A percentile compares a stretch with the other conserved stretches of the same genome.
Conservation (phyloP, 2,113 vertebrate species). For the Paradisaea rubra region DNA sequence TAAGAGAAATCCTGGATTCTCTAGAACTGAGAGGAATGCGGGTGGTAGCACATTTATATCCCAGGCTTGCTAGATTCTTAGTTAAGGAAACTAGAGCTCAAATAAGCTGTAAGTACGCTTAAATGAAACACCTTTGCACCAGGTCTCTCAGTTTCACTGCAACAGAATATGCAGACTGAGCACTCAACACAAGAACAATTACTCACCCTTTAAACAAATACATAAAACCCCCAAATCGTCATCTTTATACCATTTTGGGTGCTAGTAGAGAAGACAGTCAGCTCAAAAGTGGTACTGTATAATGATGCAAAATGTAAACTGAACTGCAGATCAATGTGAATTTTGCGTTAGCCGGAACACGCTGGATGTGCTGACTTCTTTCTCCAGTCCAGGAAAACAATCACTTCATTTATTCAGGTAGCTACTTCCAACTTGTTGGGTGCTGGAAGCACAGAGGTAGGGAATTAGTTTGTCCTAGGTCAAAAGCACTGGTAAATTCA, state of each 20-base stretch:
- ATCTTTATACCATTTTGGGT: not conserved
- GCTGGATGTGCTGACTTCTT: not conserved
- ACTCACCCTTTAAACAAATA: not conserved
- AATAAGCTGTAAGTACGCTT: not conserved
- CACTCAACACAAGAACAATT: not conserved
- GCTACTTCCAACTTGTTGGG: not conserved
- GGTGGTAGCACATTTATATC: not conserved
- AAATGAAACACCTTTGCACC: not conserved
- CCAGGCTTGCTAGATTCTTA: not conserved
- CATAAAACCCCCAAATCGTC: not conserved
- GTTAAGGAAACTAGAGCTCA: not conserved
- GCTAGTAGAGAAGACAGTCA: not conserved
- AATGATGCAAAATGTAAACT: not conserved
- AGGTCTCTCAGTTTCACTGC: not conserved
- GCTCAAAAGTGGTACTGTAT: not conserved
- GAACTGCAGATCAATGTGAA: not conserved
- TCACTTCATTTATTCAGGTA: not conserved
- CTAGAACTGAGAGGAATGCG: not conserved
- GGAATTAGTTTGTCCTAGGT: not conserved
- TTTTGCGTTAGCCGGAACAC: not conserved
- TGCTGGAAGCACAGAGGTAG: not conserved
- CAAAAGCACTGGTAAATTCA: not conserved
- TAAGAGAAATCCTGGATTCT: not conserved
- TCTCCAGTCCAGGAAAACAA: not conserved
- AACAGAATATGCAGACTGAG: not conserved